Evolutionary conservation across 2,797 vertebrate species (phyloP), one percentile per base, ranked within the genome.

Genomic region (Macropodus opercularis): DNA sequence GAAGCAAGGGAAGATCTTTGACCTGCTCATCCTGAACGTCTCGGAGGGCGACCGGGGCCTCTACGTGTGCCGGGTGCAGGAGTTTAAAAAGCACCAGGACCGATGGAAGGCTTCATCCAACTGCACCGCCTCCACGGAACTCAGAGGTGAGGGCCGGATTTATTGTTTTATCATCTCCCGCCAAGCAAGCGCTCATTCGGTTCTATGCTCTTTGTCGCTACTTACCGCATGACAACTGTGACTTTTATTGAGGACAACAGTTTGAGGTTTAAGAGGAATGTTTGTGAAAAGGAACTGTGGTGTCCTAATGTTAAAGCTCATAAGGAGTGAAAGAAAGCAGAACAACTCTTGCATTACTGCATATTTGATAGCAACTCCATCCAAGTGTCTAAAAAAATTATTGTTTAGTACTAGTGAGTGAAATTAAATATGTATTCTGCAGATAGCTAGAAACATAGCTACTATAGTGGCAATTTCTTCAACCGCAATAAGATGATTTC

Each of bases 31-130:
- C 71, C 32, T 95, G 66, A 93, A 92, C 3, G 90, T 98, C 39
- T 92, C 87, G 0, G 81, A 87, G 27, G 77, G 76, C 0, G 96
- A 99, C 74, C 86, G 93, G 62, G 97, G 97, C 4, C 91, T 91
- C 34, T 99, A 99, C 59, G 91, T 93, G 76, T 99, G 97, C 79
- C 93, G 93, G 77, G 96, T 96, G 23, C 96, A 98, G 79, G 96
- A 98, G 87, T 96, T 98, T 61, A 94, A 92, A 63, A 95, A 91
- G 70, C 90, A 95, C 48, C 92, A 89, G 80, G 94, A 94, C 56
- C 95, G 93, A 39, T 99, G 96, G 97, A 96, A 94, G 32, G 94
- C 94, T 0, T 94, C 94, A 34, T 94, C 93, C 57, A 98, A 98
- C 24, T 93, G 91, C 55, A 95, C 95, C 0, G 94, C 95, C 1